Evolutionary conservation across 2,888 invertebrate genomes (phyloP), one percentile per base, ranked within the genome.

Genomic region (Eristalis tenax): DNA sequence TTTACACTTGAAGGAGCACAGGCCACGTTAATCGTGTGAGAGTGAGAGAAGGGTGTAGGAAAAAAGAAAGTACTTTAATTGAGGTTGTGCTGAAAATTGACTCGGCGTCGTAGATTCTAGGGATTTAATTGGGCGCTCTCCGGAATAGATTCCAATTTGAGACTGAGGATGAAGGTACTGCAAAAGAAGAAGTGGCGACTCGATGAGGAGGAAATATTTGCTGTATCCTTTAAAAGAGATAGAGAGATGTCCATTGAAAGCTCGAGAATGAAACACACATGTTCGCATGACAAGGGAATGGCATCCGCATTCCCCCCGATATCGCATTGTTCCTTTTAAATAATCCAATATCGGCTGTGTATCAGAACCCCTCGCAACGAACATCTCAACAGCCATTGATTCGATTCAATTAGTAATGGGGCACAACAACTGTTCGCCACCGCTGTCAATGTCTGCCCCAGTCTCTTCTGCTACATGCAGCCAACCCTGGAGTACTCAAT

Each of bases 331-430:
- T 56, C 66, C 59, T 70, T n/a, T 69, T 79, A 68, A 65, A 80
- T 75, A 70, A 75, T 84, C 57, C 75, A 63, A 70, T 68, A 73
- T 85, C 84, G 64, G 56, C 63, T 32, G 32, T 32, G 32, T 78
- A 70, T 22, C 59, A 28, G 57, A 69, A 35, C 38, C 63, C 22
- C 26, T 80, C 74, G 35, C 32, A 28, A 18, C 35, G 65, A 63
- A 65, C 68, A 66, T 43, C 78, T 71, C 35, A 73, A 59, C 75
- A 79, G 40, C 50, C 71, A 87, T 83, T 79, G 79, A 76, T 80
- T 76, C 80, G 56, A 87, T 87, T 87, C 87, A 87, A 87, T 83
- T 83, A 80, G 76, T 80, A 64, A 80, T 83, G 73, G 76, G 56
- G 70, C 75, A 50, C 18, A 76, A 70, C 80, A 87, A 79, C 79